Conservation (phyloP, 2,888 invertebrate species). For the Harpalus rufipes region DNA sequence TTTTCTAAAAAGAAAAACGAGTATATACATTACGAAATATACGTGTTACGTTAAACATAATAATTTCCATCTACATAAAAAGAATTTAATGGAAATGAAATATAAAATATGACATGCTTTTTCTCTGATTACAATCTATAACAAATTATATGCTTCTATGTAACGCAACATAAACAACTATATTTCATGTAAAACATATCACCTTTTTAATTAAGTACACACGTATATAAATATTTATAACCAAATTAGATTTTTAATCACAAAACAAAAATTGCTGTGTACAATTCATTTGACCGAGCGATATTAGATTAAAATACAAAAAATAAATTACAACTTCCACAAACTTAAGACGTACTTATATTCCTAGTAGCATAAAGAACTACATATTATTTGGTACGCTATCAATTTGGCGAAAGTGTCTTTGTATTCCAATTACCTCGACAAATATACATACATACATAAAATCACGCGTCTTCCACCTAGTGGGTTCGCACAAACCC, state of each 20-base stretch:
- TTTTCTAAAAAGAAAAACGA: not conserved
- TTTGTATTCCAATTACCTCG: too few relatives aligned
- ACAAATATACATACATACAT: too few relatives aligned
- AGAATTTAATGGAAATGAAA: constrained; percentile 1
- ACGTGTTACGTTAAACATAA: not conserved
- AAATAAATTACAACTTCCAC: too few relatives aligned
- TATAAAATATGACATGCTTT: not conserved
- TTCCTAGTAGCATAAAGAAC: too few relatives aligned
- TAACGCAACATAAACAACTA: not conserved
- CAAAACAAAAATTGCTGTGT: not conserved
- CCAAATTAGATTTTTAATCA: not conserved
- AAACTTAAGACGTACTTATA: too few relatives aligned
- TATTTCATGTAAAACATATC: not conserved
- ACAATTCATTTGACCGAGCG: not conserved
- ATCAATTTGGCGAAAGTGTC: too few relatives aligned
- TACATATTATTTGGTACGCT: too few relatives aligned
- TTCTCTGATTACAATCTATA: not conserved
- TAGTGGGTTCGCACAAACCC: too few relatives aligned
- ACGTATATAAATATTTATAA: not conserved
- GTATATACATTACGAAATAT: not conserved
- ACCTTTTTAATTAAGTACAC: not conserved
- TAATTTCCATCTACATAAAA: not conserved
- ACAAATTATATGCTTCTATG: not conserved
- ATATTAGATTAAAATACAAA: too few relatives aligned
- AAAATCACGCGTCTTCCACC: too few relatives aligned